Percentiles rank a stretch among this genome's conserved stretches.
These are phyloP conservation scores for Operophtera brumata DNA, from an alignment of 2,888 invertebrate species.

Conservation along the genomic window DNA sequence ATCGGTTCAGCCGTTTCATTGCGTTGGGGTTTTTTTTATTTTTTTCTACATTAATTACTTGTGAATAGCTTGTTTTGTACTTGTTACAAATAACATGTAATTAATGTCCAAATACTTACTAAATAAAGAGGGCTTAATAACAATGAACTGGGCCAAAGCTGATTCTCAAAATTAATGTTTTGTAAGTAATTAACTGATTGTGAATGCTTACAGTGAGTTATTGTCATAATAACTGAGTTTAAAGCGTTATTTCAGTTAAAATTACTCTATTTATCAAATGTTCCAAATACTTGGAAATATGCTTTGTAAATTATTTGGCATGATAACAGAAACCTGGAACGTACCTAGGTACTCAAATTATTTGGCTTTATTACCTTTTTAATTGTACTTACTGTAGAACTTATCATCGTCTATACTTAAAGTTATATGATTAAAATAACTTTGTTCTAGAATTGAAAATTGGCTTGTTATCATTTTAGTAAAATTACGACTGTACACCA, in stretches of 20 bases:
- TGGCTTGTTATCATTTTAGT: too few relatives aligned
- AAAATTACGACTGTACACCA: too few relatives aligned
- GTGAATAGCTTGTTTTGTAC: too few relatives aligned
- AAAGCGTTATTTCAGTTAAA: slow-evolving; percentile 19
- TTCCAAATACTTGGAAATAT: neutral
- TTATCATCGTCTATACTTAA: too few relatives aligned
- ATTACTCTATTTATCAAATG: slow-evolving; percentile 26
- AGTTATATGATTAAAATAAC: too few relatives aligned
- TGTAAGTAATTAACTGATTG: slow-evolving; percentile 47
- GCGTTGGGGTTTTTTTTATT: too few relatives aligned
- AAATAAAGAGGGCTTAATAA: slow-evolving; percentile 25
- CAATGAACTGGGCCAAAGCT: slow-evolving; percentile 19
- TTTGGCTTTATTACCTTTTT: neutral
- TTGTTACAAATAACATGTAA: slow-evolving; percentile 1
- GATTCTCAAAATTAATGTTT: slow-evolving; percentile 41
- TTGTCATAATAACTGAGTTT: slow-evolving; percentile 36
- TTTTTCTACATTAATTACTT: too few relatives aligned
- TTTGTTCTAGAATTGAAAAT: too few relatives aligned
- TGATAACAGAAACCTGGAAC: neutral
- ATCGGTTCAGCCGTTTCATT: too few relatives aligned
- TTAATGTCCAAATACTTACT: slow-evolving; percentile 18
- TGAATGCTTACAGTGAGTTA: slow-evolving; percentile 41
- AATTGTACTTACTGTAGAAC: neutral
- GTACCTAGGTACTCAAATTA: too few relatives aligned
- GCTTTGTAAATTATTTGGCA: neutral